Base-by-base conservation (phyloP, 2,113 vertebrate genomes). In the Poicephalus gulielmi region DNA sequence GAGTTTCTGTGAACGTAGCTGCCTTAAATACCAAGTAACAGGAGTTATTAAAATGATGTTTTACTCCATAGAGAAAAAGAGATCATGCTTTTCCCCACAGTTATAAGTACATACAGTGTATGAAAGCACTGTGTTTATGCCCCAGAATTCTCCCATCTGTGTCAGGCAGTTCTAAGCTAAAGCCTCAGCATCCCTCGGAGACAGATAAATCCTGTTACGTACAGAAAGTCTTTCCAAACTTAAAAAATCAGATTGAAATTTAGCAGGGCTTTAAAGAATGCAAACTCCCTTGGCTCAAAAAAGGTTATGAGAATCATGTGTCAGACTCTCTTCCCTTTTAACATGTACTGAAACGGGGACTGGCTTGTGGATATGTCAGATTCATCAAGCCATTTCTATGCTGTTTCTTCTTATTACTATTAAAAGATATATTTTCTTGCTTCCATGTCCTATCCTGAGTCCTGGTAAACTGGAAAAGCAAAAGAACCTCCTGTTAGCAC, bases 101-200 rank as follows among this genome's bases (percentile, higher is more conserved):
- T 80, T 86, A 3, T 62, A 77, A 94, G 85, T 17, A 53, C 68
- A 35, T 33, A n/a, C 5, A 71, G 86, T 67, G 23, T 80, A 95
- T 88, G 30, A 55, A 57, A 90, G 46, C 76, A 55, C 71, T 37
- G n/a, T 84, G 76, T 91, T 94, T 60, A 28, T 74, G 83, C 84
- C 50, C 91, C 85, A 94, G 74, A 92, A 33, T 90, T 85, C 66
- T 93, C 84, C 80, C 69, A 44, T 53, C 68, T 87, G 9, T 59
- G 82, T 94, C 92, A 83, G 74, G 88, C 92, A 89, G 53, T 77
- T 87, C 90, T 83, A 2, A 64, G 73, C 86, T 83, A 49, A 93
- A 92, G 76, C 76, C 73, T 80, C 28, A 39, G 68, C 80, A 64
- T 76, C 63, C 75, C 86, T 83, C 55, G 59, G 57, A 77, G 92